phyloP scores from a whole-genome alignment of 2,113 vertebrate genomes.

The Hystrix brachyura region DNA sequence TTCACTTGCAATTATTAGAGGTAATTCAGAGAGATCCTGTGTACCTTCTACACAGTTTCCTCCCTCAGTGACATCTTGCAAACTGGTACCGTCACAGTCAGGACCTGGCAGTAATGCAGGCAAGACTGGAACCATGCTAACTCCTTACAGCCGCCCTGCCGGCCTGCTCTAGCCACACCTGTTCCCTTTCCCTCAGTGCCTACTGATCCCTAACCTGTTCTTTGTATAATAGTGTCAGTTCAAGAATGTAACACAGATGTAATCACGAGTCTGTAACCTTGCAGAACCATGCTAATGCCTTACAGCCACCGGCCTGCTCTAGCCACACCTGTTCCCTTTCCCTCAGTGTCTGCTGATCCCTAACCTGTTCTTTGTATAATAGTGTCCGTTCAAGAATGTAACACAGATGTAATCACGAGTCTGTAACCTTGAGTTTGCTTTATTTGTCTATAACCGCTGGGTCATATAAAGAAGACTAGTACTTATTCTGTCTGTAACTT shows the following conservation, averaged over 20 bases:
- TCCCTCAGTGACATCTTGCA: not conserved
- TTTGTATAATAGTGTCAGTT: not conserved
- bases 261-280: no score
- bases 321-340: not conserved
- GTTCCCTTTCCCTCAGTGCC: not conserved
- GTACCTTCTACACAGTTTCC: not conserved
- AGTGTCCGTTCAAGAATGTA: not conserved
- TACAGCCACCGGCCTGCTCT: not conserved
- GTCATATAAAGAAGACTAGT: no score
- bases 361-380: not conserved
- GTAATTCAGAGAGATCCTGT: not conserved
- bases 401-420: not conserved
- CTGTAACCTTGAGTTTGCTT: no score
- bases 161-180: not conserved
- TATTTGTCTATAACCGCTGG: no score
- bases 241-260: not conserved
- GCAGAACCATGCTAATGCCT: not conserved
- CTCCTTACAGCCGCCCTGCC: not conserved
- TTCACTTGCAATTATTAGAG: not conserved
- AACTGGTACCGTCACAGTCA: not conserved
- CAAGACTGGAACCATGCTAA: not conserved
- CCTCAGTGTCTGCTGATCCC: not conserved
- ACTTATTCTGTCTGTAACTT: not conserved
- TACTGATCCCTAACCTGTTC: not conserved
- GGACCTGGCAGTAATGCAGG: not conserved